Base-by-base conservation (phyloP, 2,113 vertebrate genomes). In the Gadus chalcogrammus region DNA sequence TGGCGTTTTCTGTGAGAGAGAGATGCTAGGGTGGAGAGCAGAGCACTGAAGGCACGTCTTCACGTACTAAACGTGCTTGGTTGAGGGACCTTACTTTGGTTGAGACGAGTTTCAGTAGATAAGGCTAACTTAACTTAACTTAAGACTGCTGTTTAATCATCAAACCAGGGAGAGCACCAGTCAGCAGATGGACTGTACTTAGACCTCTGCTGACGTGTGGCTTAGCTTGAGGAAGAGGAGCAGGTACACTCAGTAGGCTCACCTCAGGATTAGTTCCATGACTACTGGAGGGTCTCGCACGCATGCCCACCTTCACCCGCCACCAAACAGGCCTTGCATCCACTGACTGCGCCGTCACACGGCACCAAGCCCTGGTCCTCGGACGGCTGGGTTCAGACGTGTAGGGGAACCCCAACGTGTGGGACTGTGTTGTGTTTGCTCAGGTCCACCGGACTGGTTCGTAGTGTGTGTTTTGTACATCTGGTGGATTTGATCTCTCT, bases 1-100 rank as follows among this genome's bases (percentile, higher is more conserved):
- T 97, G 83, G 93, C 92, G 93, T 87, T 84, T 89, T 92, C 92
- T 93, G 95, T 31, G 65, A 27, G 48, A 79, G 38, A 64, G 58
- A 24, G 64, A 42, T 22, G 42, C 31, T 1, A 6, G 65, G 61
- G 15, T 55, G 18, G 5, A 42, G 17, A 70, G 63, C 12, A 48
- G 42, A 48, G 13, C 9, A 48, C 70, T 35, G 0, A 42, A 63
- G 27, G 22, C 28, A 56, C 31, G 63, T 35, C 15, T 15, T 24
- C 28, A 42, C 28, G 24, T 62, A 35, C 27, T 28, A 58, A 66
- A 31, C 9, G 7, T 61, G 55, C 52, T 22, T n/a, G 28, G 15
- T 65, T 15, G 64, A 65, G 16, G 28, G 12, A 27, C 6, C 20
- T 3, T 55, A 55, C 13, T 58, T 58, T n/a, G 3, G 2, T n/a